A percentile compares a stretch with the other conserved stretches of the same genome.
Conservation (phyloP, 1,140 invertebrate genomes). For the Lepidurus packardi region DNA sequence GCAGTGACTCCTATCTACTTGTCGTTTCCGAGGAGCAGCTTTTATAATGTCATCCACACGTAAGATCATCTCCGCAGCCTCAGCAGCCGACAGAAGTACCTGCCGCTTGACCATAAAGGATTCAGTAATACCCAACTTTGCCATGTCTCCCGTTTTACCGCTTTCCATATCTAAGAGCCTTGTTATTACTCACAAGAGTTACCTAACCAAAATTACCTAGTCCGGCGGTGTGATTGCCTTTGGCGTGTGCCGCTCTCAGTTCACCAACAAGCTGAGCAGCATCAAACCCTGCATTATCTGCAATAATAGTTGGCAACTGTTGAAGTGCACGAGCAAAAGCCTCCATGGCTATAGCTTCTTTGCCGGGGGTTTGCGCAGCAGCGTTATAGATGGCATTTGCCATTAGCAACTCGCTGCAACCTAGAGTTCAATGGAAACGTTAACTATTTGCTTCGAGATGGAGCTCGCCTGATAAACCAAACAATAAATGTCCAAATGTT, state of each 20-base stretch:
- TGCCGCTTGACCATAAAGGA: constrained; percentile 95
- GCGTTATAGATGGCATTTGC: constrained; percentile 78
- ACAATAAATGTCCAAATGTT: too few species aligned
- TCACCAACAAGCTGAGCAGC: constrained; percentile 88
- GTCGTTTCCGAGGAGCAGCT: constrained; percentile 83
- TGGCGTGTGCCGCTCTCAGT: constrained; percentile 80
- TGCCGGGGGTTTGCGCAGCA: constrained; percentile 86
- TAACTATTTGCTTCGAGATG: not conserved
- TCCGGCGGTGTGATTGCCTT: constrained; percentile 68
- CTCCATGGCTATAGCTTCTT: constrained; percentile 96
- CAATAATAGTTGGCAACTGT: constrained; percentile 88
- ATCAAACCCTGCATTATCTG: constrained; percentile 98
- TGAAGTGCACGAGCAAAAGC: constrained; percentile 84
- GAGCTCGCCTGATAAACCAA: too few species aligned
- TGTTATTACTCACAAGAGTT: constrained; percentile 28
- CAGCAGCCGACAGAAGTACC: constrained; percentile 86
- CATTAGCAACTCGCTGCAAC: constrained; percentile 93
- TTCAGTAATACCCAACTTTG: constrained; percentile 85
- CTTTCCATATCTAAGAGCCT: constrained; percentile 70
- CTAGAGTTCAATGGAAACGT: constrained; percentile 42
- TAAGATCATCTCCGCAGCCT: constrained; percentile 98
- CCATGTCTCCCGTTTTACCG: constrained; percentile 80
- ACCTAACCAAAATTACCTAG: constrained; percentile 57
- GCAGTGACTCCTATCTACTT: constrained; percentile 78
- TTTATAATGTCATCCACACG: constrained; percentile 96